These are phyloP conservation scores for Orius laevigatus DNA, from an alignment of 1,140 invertebrate species.

Conservation along the genomic window DNA sequence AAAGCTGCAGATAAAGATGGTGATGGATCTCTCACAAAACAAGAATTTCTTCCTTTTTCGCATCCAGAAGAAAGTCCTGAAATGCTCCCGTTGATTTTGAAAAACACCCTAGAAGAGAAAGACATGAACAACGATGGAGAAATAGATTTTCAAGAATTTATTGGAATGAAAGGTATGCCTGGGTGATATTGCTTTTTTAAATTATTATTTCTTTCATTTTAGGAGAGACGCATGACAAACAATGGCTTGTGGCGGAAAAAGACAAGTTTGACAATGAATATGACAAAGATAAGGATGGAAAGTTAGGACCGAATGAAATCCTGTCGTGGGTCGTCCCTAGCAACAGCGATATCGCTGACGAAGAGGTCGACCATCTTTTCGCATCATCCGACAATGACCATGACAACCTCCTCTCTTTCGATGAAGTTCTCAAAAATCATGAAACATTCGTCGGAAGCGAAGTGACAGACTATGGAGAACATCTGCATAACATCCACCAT, in stretches of 20 bases:
- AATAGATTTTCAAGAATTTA: conserved; percentile 67
- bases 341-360: conserved; percentile 73
- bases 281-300: conserved; percentile 75
- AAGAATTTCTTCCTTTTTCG: conserved; percentile 78
- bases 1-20: conserved; percentile 68
- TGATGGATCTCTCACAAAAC: conserved; percentile 55
- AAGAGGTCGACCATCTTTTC: conserved; percentile 86
- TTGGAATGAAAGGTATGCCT: conserved; percentile 48
- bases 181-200: background rate
- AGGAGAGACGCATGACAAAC: conserved; percentile 51
- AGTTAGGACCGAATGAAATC: conserved; percentile 63
- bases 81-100: conserved; percentile 71
- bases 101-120: conserved; percentile 70
- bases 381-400: conserved; percentile 74
- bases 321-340: conserved; percentile 81
- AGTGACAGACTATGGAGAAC: conserved; percentile 87
- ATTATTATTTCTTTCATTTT: conserved; percentile 18
- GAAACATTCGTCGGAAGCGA: conserved; percentile 91
- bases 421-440: conserved; percentile 78
- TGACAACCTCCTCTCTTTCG: conserved; percentile 63
- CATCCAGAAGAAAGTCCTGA: conserved; percentile 85
- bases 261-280: conserved; percentile 76
- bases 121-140: conserved; percentile 69
- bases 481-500: conserved; percentile 62
- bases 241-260: conserved; percentile 69